Evolutionary conservation across 1,140 invertebrate genomes (phyloP), one percentile per base, ranked within the genome.

Genomic region (Orussus abietinus): DNA sequence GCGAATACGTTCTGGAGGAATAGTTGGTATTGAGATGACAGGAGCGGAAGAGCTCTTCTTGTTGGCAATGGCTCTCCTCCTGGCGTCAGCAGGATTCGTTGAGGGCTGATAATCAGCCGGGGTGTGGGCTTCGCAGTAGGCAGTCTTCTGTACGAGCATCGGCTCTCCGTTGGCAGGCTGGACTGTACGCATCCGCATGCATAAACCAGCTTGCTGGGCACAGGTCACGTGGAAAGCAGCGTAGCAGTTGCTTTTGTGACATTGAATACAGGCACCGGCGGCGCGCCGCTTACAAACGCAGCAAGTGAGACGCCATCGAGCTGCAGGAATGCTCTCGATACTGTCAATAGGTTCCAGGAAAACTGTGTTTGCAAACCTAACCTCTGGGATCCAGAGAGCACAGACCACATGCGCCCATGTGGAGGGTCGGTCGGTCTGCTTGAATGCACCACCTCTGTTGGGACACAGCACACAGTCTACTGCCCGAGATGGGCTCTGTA

Each of bases 391-490:
- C 95, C 96, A 99, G 4, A 99, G 74, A 2, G 95, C 96, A 74
- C 96, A 99, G 1, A 98, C 92, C 3, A 99, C 95, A 75, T 99
- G 96, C 13, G 94, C 95, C 96, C 96, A 99, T 3, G 88, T 85
- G 0, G 89, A 84, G 9, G 69, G 58, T 69, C 91, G 81, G 69
- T 97, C 94, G 0, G 96, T 98, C 74, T 98, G 95, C 72, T 99
- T 99, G 53, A 99, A 98, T 29, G 96, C 96, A 40, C 96, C 96
- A 36, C 94, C 94, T 59, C 92, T 90, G 68, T 98, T 98, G 0
- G 96, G 96, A 75, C 96, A 99, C 4, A 99, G 75, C 15, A 91
- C 91, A 77, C 96, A 99, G 64, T 96, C 92, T 1, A 98, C 95
- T 6, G 93, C 86, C 41, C 91, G 74, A 2, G 93, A 97, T 4